A percentile compares a stretch with the other conserved stretches of the same genome.
phyloP scores from a whole-genome alignment of 2,113 vertebrate species.

The mouse (Mus musculus) region DNA sequence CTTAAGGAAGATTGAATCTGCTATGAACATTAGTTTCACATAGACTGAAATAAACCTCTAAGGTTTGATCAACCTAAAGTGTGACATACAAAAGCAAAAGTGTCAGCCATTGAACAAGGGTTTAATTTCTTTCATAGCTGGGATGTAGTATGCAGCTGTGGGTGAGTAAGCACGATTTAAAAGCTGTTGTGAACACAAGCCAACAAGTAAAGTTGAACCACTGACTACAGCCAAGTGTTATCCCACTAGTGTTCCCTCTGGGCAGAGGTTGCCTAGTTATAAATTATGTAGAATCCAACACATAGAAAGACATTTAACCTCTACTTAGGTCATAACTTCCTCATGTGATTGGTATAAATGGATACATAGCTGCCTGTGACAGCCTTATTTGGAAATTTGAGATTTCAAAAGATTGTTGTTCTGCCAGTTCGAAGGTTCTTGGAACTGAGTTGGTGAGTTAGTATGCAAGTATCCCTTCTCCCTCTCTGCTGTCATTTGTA shows the following conservation, averaged over 20 bases:
- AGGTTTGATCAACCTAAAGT: constrained; percentile 55
- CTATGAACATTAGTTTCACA: constrained; percentile 25
- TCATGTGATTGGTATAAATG: constrained; percentile 35
- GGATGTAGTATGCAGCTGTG: neutral
- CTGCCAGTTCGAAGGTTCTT: constrained; percentile 84
- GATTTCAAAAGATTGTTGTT: constrained; percentile 1
- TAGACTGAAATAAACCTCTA: constrained; percentile 66
- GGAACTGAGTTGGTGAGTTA: constrained; percentile 85
- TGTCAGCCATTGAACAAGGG: constrained; percentile 4
- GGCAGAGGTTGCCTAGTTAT: neutral
- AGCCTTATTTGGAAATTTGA: neutral
- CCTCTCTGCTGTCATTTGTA: constrained; percentile 88
- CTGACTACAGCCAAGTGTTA: constrained; percentile 12
- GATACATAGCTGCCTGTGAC: constrained; percentile 5
- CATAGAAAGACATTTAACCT: constrained; percentile 45
- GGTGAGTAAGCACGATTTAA: neutral
- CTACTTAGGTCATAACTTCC: constrained; percentile 49
- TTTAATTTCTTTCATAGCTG: neutral
- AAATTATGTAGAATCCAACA: constrained; percentile 26
- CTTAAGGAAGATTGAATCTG: constrained; percentile 59
- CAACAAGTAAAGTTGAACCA: neutral
- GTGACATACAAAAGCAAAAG: constrained; percentile 16
- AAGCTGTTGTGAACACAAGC: constrained; percentile 34
- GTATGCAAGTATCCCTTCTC: constrained; percentile 85
- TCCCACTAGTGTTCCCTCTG: neutral